Percentiles rank a stretch among this genome's conserved stretches.
These are phyloP conservation scores for Apantesis nais DNA, from an alignment of 2,888 invertebrate genomes.

Conservation along the genomic window DNA sequence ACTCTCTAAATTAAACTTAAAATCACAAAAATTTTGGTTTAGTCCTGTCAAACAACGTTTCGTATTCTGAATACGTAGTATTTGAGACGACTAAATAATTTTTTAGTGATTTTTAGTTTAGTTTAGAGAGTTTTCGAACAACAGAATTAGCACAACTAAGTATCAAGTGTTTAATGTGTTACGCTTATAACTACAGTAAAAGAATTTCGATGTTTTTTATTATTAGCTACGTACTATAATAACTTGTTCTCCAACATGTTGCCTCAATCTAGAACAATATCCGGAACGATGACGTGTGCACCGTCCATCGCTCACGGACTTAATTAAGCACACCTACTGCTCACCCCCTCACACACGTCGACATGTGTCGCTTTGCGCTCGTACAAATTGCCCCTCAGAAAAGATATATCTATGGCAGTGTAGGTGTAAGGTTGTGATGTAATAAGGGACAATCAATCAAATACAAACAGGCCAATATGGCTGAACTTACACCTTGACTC, in stretches of 20 bases:
- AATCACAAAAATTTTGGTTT: no score
- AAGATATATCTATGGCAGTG: constrained; percentile 11
- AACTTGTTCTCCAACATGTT: constrained; percentile 19
- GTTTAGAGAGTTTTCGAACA: no score
- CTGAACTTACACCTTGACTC: constrained; percentile 1
- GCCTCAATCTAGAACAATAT: constrained; percentile 12
- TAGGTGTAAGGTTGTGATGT: not conserved
- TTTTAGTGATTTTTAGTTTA: no score
- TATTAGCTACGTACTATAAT: constrained; percentile 4
- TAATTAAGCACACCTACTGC: constrained; percentile 46
- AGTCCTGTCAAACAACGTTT: no score
- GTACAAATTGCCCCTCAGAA: constrained; percentile 31
- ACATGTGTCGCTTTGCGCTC: constrained; percentile 35
- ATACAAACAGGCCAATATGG: not conserved
- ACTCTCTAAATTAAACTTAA: no score
- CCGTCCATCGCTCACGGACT: constrained; percentile 42
- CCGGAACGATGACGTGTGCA: constrained; percentile 36
- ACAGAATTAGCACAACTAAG: no score
- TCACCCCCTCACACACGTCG: constrained; percentile 26
- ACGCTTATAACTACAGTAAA: no score
- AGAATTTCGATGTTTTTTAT: no score
- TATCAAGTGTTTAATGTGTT: no score
- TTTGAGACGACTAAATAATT: no score
- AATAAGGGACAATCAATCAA: constrained; percentile 16
- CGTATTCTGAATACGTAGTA: no score